These are phyloP conservation scores for Tapera naevia DNA, from an alignment of 2,797 vertebrate species.

Conservation along the genomic window DNA sequence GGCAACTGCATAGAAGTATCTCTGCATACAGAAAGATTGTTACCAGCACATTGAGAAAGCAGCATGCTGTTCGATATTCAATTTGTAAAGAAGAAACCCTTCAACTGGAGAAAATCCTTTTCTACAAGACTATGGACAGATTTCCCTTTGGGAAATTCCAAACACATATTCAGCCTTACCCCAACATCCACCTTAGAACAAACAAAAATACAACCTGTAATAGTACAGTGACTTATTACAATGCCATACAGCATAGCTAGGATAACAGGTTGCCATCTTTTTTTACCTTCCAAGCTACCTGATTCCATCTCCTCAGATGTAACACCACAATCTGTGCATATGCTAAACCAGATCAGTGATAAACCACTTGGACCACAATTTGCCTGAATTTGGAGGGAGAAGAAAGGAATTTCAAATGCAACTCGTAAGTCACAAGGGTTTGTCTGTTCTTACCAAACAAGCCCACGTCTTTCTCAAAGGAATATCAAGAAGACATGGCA, in stretches of 20 bases:
- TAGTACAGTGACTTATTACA: background rate
- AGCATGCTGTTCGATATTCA: background rate
- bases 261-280: background rate
- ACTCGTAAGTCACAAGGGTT: background rate
- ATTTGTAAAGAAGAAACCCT: background rate
- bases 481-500: background rate
- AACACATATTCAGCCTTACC: background rate
- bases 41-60: background rate
- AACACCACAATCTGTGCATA: background rate
- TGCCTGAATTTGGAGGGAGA: background rate
- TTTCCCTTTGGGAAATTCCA: background rate
- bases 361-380: background rate
- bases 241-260: background rate
- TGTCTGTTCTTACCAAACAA: background rate
- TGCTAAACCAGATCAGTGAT: background rate
- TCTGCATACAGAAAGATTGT: background rate
- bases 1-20: background rate
- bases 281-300: background rate
- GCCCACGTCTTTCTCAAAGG: background rate
- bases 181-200: background rate
- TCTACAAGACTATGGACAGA: background rate
- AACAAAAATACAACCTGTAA: background rate
- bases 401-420: background rate
- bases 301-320: background rate
- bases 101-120: background rate